Conservation (phyloP, 2,888 invertebrate species). For the Ophion slaviceki region DNA sequence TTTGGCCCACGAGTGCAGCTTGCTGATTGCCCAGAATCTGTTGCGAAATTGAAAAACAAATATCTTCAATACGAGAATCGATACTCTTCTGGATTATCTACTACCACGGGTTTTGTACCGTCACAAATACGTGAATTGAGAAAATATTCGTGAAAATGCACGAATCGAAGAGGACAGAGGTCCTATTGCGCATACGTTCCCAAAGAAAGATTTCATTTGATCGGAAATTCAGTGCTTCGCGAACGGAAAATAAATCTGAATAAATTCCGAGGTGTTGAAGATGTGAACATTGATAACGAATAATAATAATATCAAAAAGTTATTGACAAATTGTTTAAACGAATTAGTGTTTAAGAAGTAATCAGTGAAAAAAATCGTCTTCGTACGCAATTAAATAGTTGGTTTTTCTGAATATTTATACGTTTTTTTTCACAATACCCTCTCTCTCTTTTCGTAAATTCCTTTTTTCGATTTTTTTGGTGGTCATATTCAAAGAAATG, state of each 20-base stretch:
- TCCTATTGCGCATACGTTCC: too few species aligned
- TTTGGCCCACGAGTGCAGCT: constrained; percentile 95
- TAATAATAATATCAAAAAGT: too few species aligned
- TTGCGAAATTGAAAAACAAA: background rate
- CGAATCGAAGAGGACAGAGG: background rate
- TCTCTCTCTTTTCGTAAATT: too few species aligned
- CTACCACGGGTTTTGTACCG: background rate
- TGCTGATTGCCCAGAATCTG: constrained; percentile 98
- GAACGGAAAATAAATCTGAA: background rate
- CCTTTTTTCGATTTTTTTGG: too few species aligned
- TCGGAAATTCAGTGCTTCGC: too few species aligned
- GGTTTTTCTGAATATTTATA: too few species aligned
- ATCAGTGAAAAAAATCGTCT: too few species aligned
- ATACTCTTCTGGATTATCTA: constrained; percentile 71
- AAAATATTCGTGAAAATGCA: background rate
- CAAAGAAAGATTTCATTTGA: background rate
- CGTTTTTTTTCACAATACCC: too few species aligned
- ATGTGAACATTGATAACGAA: background rate
- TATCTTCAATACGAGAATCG: constrained; percentile 71
- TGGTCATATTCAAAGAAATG: too few species aligned
- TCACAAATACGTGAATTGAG: background rate
- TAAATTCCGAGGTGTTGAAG: background rate
- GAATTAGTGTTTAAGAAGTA: too few species aligned
- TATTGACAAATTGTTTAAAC: too few species aligned
- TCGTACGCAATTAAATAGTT: too few species aligned